phyloP scores from a whole-genome alignment of 2,113 vertebrate genomes.

The Nycticebus coucang region DNA sequence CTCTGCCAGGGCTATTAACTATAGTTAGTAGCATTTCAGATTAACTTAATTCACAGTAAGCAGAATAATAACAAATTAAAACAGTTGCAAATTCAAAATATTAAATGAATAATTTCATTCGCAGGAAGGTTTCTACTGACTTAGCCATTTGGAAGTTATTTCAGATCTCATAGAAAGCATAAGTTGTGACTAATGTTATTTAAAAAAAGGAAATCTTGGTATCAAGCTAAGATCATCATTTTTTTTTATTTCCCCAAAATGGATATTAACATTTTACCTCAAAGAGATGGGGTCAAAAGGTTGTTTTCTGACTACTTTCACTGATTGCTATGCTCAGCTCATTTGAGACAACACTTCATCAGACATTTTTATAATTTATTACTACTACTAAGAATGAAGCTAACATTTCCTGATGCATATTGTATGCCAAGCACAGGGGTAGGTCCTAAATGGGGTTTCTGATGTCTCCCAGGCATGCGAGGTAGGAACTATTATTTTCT shows the following conservation, averaged over 20 bases:
- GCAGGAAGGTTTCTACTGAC: neutral
- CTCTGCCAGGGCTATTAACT: neutral
- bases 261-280: conserved; percentile 32
- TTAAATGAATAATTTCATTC: neutral
- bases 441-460: neutral
- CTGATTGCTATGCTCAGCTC: neutral
- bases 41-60: neutral
- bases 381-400: neutral
- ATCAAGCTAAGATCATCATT: neutral
- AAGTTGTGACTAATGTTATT: conserved; percentile 27
- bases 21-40: neutral
- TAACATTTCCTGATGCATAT: neutral
- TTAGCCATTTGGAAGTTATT: conserved; percentile 40
- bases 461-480: neutral
- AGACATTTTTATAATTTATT: neutral
- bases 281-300: neutral
- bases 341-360: neutral
- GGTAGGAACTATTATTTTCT: neutral
- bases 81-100: conserved; percentile 24
- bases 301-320: neutral
- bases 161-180: neutral
- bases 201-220: conserved; percentile 17
- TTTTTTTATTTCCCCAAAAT: neutral
- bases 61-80: conserved; percentile 29
- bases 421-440: neutral